Evolutionary conservation across 2,888 invertebrate species (phyloP).

Genomic region (Priapulus caudatus): DNA sequence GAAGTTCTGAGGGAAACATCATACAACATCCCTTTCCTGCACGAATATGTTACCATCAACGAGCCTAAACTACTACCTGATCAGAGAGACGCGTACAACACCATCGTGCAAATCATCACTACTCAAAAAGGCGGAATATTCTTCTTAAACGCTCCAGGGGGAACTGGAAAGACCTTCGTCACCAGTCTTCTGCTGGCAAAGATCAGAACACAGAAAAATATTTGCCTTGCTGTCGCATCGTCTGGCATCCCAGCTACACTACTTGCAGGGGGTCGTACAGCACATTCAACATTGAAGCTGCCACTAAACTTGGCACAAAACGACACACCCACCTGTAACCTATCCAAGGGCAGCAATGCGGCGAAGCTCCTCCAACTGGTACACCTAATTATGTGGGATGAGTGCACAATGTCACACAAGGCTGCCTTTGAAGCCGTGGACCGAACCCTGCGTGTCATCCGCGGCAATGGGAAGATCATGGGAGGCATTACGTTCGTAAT

Average conservation of each 20-base stretch:
- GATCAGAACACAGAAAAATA: slow-evolving; percentile 9
- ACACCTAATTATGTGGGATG: slow-evolving; percentile 37
- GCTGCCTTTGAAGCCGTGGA: slow-evolving; percentile 33
- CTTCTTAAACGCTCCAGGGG: too few species aligned
- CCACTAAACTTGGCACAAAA: slow-evolving; percentile 17
- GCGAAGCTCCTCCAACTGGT: slow-evolving; percentile 5
- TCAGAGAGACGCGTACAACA: too few species aligned
- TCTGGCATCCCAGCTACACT: slow-evolving; percentile 24
- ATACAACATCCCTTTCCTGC: too few species aligned
- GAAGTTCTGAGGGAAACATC: too few species aligned
- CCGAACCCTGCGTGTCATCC: slow-evolving; percentile 24
- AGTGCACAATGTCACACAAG: too few species aligned
- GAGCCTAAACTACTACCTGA: not conserved
- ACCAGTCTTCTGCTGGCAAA: too few species aligned
- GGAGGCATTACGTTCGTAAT: slow-evolving; percentile 13
- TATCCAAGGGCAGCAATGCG: too few species aligned
- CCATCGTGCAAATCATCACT: too few species aligned
- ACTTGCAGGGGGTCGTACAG: slow-evolving; percentile 21
- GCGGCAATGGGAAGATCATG: slow-evolving; percentile 13
- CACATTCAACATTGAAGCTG: slow-evolving; percentile 19
- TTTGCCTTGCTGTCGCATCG: slow-evolving; percentile 20
- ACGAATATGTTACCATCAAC: slow-evolving; percentile 10
- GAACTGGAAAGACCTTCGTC: too few species aligned
- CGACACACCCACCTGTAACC: too few species aligned
- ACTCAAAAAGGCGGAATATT: too few species aligned